Evolutionary conservation across 2,797 vertebrate genomes (phyloP).

Genomic region (Tauraco hartlaubi): DNA sequence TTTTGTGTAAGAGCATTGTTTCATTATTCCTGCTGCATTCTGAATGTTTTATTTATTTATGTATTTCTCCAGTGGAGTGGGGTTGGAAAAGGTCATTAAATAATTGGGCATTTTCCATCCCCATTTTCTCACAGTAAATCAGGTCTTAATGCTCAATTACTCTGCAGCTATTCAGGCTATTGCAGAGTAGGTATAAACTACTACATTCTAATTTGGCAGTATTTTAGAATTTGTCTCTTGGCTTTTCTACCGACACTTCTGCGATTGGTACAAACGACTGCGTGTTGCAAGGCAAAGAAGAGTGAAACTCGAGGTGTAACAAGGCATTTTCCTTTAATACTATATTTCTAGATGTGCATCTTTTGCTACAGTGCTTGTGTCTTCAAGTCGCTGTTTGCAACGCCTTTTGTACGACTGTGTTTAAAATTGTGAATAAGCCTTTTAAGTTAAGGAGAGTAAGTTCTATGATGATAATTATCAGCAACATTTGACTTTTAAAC

Average conservation of each 20-base stretch:
- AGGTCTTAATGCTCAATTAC: slow-evolving; percentile 43
- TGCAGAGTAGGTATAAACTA: neutral
- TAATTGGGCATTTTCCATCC: slow-evolving; percentile 52
- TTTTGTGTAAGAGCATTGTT: neutral
- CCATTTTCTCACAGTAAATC: slow-evolving; percentile 40
- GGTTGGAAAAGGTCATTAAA: slow-evolving; percentile 43
- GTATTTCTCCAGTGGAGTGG: slow-evolving; percentile 2
- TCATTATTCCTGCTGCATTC: slow-evolving; percentile 13
- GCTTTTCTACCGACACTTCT: neutral
- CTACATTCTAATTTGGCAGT: slow-evolving; percentile 1
- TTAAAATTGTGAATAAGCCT: neutral
- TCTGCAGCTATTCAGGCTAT: neutral
- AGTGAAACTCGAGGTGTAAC: neutral
- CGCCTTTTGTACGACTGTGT: neutral
- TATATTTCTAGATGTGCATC: neutral
- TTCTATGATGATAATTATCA: neutral
- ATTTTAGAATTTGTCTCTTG: neutral
- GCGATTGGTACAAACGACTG: neutral
- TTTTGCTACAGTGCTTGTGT: neutral
- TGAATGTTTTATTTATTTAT: slow-evolving; percentile 48
- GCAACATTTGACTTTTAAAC: neutral
- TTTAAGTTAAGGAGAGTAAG: neutral
- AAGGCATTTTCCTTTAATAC: neutral
- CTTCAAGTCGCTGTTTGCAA: neutral
- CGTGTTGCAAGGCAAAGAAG: neutral